phyloP scores from a whole-genome alignment of 2,113 vertebrate genomes.

The Rhabdornis inornatus region DNA sequence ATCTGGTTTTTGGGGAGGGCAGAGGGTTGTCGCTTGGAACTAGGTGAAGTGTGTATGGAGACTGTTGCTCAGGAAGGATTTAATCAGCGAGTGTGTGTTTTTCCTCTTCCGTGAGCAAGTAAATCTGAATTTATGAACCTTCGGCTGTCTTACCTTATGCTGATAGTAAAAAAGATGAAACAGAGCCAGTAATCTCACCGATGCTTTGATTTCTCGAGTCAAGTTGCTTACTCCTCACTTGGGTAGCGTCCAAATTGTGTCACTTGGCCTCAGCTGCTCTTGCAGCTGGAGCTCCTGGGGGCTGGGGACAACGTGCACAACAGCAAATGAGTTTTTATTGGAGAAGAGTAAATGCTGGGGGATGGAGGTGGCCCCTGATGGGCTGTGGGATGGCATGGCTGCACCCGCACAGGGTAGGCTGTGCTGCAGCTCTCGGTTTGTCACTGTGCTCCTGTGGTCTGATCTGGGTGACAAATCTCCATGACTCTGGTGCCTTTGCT shows the following conservation, averaged over 20 bases:
- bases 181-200: not conserved
- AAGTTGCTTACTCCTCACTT: not conserved
- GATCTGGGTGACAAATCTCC: not conserved
- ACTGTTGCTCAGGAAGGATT: not conserved
- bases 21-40: not conserved
- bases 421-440: fast-evolving
- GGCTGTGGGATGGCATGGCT: fast-evolving
- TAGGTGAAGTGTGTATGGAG: not conserved
- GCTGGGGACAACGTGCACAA: fast-evolving
- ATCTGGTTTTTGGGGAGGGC: not conserved
- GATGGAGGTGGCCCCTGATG: not conserved
- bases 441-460: not conserved
- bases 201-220: not conserved
- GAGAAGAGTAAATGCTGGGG: not conserved
- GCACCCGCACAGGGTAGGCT: fast-evolving
- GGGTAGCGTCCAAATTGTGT: not conserved
- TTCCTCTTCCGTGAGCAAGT: not conserved
- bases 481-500: fast-evolving
- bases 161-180: not conserved
- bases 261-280: not conserved
- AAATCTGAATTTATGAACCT: not conserved
- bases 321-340: not conserved
- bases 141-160: not conserved
- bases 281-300: not conserved
- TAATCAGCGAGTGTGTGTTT: not conserved